phyloP scores from a whole-genome alignment of 2,888 invertebrate species.

The Aelia acuminata region DNA sequence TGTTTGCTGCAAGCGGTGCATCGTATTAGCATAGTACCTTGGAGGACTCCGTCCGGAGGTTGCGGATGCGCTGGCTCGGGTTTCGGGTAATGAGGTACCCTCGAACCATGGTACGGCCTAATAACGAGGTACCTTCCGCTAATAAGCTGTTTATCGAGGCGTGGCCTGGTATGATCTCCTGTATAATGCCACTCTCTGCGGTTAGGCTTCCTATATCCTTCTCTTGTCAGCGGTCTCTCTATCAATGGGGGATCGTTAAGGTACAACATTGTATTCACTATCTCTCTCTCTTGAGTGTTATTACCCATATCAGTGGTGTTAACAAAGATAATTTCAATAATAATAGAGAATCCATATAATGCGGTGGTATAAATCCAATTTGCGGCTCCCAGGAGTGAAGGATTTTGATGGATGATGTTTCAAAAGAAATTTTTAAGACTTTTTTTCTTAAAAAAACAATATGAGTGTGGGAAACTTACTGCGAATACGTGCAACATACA shows the following conservation, averaged over 20 bases:
- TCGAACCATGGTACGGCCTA: slow-evolving; percentile 15
- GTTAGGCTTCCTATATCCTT: neutral
- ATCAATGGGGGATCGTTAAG: slow-evolving; percentile 1
- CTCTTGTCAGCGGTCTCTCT: neutral
- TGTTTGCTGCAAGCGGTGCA: neutral
- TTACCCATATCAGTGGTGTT: neutral
- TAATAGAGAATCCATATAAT: too few species aligned
- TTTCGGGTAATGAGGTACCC: slow-evolving; percentile 33
- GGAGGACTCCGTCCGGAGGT: neutral
- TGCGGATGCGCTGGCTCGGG: slow-evolving; percentile 25
- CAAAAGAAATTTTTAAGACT: too few species aligned
- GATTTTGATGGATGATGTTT: too few species aligned
- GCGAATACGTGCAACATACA: too few species aligned
- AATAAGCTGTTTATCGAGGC: slow-evolving; percentile 33
- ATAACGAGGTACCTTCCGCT: neutral
- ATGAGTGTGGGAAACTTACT: too few species aligned
- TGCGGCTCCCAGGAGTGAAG: too few species aligned
- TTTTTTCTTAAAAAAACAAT: too few species aligned
- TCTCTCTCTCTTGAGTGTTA: neutral
- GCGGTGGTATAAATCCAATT: too few species aligned
- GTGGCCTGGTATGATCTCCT: neutral
- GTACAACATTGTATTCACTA: neutral
- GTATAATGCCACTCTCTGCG: neutral
- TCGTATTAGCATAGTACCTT: neutral
- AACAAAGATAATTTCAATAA: neutral